These are phyloP conservation scores for Acrobasis suavella DNA, from an alignment of 2,888 invertebrate genomes.

Conservation along the genomic window DNA sequence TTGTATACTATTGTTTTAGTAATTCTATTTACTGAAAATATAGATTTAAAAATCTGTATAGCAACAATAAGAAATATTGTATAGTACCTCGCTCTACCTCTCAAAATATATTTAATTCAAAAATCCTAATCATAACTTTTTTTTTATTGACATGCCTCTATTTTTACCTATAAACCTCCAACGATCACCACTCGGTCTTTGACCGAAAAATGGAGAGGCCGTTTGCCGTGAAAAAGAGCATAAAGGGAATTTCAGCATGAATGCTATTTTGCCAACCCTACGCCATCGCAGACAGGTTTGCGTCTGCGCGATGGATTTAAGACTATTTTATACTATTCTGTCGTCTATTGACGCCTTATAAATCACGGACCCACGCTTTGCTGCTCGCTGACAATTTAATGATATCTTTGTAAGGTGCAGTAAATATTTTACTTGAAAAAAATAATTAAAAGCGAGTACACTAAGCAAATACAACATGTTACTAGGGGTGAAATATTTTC, in stretches of 20 bases:
- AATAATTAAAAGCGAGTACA: background rate
- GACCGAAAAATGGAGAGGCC: background rate
- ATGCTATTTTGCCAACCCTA: slow-evolving; percentile 13
- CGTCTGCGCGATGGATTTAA: slow-evolving; percentile 31
- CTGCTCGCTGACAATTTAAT: slow-evolving; percentile 20
- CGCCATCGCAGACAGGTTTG: slow-evolving; percentile 11
- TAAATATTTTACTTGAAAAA: background rate
- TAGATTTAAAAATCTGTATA: too few species aligned
- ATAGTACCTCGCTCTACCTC: too few species aligned
- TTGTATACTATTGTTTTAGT: too few species aligned
- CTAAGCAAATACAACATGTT: too few species aligned
- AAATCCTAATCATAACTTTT: too few species aligned
- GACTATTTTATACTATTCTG: slow-evolving; percentile 39
- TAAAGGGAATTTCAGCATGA: background rate
- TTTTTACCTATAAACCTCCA: too few species aligned
- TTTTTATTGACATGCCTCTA: too few species aligned
- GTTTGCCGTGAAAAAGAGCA: background rate
- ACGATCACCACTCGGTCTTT: too few species aligned
- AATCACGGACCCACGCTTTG: slow-evolving; percentile 32
- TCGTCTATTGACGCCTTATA: slow-evolving; percentile 39
- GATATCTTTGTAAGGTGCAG: slow-evolving; percentile 19
- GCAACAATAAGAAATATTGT: too few species aligned
- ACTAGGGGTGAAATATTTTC: too few species aligned
- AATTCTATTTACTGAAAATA: too few species aligned
- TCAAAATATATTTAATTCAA: too few species aligned